phyloP scores from a whole-genome alignment of 2,888 invertebrate species.

The Leptura quadrifasciata region DNA sequence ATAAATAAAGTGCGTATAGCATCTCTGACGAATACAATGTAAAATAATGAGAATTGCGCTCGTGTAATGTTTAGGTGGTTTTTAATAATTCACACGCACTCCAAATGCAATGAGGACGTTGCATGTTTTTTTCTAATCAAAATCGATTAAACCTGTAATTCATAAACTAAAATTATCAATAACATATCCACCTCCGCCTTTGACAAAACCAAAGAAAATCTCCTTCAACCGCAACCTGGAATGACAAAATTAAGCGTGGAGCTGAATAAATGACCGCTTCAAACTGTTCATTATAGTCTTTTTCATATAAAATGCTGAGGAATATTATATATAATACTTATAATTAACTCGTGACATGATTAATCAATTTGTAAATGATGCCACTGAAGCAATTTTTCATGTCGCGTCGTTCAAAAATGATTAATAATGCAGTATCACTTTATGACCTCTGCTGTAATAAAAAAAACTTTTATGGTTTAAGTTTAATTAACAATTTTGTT shows the following conservation, averaged over 20 bases:
- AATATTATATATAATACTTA: constrained; percentile 39
- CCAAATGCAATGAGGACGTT: too few relatives aligned
- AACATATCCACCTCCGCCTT: neutral
- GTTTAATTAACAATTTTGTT: constrained; percentile 18
- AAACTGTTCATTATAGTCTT: neutral
- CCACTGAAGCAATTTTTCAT: constrained; percentile 53
- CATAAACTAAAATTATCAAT: neutral
- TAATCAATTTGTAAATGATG: constrained; percentile 56
- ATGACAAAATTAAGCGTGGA: neutral
- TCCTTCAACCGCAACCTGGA: neutral
- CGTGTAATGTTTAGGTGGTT: too few relatives aligned
- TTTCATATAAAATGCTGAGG: constrained; percentile 13
- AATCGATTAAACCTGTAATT: neutral
- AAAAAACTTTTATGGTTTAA: constrained; percentile 45
- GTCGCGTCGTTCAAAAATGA: constrained; percentile 51
- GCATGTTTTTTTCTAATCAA: too few relatives aligned
- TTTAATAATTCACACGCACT: too few relatives aligned
- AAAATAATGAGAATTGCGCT: too few relatives aligned
- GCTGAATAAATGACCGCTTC: constrained; percentile 10
- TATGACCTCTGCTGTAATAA: constrained; percentile 39
- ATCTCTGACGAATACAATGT: too few relatives aligned
- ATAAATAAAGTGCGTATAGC: too few relatives aligned
- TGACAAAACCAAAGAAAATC: neutral
- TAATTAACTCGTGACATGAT: constrained; percentile 54
- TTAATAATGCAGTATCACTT: constrained; percentile 52